phyloP scores from a whole-genome alignment of 2,113 vertebrate species.

The Corydoras sp. region DNA sequence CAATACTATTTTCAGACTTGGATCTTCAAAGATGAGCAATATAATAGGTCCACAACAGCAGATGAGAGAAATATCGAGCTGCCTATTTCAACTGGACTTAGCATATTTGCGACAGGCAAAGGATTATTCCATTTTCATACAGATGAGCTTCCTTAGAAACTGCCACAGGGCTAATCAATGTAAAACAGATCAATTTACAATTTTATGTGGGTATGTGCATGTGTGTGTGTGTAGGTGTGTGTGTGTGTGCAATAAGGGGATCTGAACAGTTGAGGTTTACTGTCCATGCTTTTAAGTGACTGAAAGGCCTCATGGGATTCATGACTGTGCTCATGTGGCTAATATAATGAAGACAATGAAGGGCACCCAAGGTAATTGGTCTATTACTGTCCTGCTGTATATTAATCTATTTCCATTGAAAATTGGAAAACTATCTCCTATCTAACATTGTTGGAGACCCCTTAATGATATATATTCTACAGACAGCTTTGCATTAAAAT shows the following conservation, averaged over 20 bases:
- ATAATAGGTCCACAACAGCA: slow-evolving; percentile 14
- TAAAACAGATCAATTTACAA: slow-evolving; percentile 7
- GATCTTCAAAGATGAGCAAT: slow-evolving; percentile 27
- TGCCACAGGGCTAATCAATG: slow-evolving; percentile 37
- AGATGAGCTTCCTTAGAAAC: slow-evolving; percentile 28
- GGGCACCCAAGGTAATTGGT: slow-evolving; percentile 60
- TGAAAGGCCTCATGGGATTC: slow-evolving; percentile 33
- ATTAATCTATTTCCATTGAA: slow-evolving; percentile 14
- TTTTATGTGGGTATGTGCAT: background rate
- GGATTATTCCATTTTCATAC: slow-evolving; percentile 39
- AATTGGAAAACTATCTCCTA: too few relatives aligned
- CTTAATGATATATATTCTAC: too few relatives aligned
- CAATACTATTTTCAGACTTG: slow-evolving; percentile 37
- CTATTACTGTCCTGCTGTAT: slow-evolving; percentile 44
- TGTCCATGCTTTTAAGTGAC: slow-evolving; percentile 29
- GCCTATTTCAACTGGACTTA: slow-evolving; percentile 24
- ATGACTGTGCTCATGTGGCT: slow-evolving; percentile 34
- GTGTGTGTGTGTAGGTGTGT: too few relatives aligned
- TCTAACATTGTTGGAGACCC: too few relatives aligned
- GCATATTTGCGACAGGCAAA: slow-evolving; percentile 13
- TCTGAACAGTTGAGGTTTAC: slow-evolving; percentile 16
- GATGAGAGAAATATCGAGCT: slow-evolving; percentile 23
- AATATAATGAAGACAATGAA: slow-evolving; percentile 52
- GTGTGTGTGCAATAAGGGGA: slow-evolving; percentile 14
- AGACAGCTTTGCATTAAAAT: too few relatives aligned